Evolutionary conservation across 2,113 vertebrate genomes (phyloP).

Genomic region (Steatornis caripensis): DNA sequence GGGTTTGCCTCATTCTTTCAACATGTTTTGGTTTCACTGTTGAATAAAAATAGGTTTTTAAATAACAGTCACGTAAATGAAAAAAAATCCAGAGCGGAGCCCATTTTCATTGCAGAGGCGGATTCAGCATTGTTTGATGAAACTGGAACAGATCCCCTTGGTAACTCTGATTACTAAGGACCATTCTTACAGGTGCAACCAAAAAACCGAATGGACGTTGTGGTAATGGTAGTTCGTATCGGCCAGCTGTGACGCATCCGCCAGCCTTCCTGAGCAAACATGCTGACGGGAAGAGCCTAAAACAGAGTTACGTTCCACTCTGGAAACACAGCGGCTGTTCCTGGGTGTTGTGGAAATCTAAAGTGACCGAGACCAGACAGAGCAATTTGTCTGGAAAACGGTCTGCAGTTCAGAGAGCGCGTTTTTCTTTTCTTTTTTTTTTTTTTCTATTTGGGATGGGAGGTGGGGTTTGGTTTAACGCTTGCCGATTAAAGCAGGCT

Average conservation of each 20-base stretch:
- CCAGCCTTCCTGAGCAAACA: accelerated
- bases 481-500: accelerated
- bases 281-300: background rate
- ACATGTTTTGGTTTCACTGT: background rate
- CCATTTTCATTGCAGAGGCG: background rate
- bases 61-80: background rate
- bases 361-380: accelerated
- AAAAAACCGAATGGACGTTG: background rate
- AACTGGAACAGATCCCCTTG: background rate
- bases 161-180: background rate
- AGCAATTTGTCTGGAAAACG: background rate
- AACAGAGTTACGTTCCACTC: accelerated
- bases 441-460: accelerated
- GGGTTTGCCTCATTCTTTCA: background rate
- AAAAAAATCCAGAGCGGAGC: background rate
- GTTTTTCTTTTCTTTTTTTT: no score
- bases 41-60: background rate
- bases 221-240: background rate
- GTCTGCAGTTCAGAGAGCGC: background rate
- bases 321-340: background rate
- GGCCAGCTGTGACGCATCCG: background rate
- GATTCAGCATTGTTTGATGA: background rate
- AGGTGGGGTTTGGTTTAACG: accelerated
- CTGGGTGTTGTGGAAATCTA: accelerated
- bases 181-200: background rate